phyloP scores from a whole-genome alignment of 2,888 invertebrate species.

The Osmoderma eremita region DNA sequence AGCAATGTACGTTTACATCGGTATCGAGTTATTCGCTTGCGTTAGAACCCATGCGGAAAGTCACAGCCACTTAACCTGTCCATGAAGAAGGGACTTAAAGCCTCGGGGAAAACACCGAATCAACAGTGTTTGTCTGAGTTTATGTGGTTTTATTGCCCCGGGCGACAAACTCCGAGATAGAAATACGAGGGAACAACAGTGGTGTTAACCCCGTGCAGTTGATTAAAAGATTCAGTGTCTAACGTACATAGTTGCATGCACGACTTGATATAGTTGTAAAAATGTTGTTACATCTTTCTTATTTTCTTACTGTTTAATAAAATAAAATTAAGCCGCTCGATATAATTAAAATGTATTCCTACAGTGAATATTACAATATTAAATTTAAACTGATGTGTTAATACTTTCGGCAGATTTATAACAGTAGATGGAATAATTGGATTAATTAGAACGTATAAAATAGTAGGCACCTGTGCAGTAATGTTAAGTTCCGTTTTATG shows the following conservation, averaged over 20 bases:
- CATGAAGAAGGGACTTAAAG: slow-evolving; percentile 48
- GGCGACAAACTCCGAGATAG: slow-evolving; percentile 32
- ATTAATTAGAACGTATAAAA: not conserved
- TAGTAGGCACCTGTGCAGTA: not conserved
- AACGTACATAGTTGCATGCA: not conserved
- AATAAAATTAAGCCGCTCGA: too few species aligned
- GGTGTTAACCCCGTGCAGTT: slow-evolving; percentile 30
- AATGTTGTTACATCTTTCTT: too few species aligned
- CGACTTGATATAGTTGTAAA: not conserved
- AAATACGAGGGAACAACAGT: slow-evolving; percentile 22
- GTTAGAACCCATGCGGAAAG: slow-evolving; percentile 48
- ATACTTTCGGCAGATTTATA: slow-evolving; percentile 4
- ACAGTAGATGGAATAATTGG: not conserved
- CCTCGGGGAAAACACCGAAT: slow-evolving; percentile 52
- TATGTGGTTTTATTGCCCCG: slow-evolving; percentile 33
- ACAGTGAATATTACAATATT: too few species aligned
- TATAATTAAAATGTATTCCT: too few species aligned
- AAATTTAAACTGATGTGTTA: too few species aligned
- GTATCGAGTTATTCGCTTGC: slow-evolving; percentile 47
- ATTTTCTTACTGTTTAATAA: too few species aligned
- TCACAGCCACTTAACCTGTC: slow-evolving; percentile 52
- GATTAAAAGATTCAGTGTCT: slow-evolving; percentile 30
- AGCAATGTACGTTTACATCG: slow-evolving; percentile 12
- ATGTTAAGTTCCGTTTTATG: slow-evolving; percentile 4
- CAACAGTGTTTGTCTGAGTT: slow-evolving; percentile 48